A percentile compares a stretch with the other conserved stretches of the same genome.
Evolutionary conservation across 2,888 invertebrate species (phyloP).

Genomic region (Ormia ochracea): DNA sequence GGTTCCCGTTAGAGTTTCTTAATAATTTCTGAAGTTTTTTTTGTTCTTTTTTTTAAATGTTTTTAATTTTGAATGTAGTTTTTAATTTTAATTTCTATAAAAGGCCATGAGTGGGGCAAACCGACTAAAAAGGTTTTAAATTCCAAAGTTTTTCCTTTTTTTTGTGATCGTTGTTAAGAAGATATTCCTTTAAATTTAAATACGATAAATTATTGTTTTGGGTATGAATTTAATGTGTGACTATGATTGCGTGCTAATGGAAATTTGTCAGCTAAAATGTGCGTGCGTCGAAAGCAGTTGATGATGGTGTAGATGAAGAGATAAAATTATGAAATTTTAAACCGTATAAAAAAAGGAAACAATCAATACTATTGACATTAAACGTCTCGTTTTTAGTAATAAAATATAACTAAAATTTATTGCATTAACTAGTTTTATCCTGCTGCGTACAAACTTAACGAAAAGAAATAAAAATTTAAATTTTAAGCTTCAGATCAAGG

Average conservation of each 20-base stretch:
- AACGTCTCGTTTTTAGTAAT: conserved; percentile 6
- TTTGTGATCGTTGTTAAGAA: not conserved
- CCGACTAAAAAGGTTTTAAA: not conserved
- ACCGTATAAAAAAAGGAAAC: conserved; percentile 24
- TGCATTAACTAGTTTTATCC: conserved; percentile 14
- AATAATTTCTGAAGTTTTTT: too few species aligned
- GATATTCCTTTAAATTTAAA: not conserved
- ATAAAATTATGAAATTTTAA: conserved; percentile 53
- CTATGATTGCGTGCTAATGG: conserved; percentile 37
- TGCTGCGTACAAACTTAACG: not conserved
- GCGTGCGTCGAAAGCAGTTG: conserved; percentile 32
- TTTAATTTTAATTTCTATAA: too few species aligned
- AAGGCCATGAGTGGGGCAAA: too few species aligned
- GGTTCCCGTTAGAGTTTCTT: too few species aligned
- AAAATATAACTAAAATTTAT: conserved; percentile 34
- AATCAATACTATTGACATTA: conserved; percentile 9
- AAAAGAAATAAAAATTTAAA: not conserved
- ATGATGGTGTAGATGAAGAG: conserved; percentile 48
- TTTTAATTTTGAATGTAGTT: too few species aligned
- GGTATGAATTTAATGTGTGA: conserved; percentile 21
- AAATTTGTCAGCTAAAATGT: conserved; percentile 35
- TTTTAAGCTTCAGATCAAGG: conserved; percentile 23
- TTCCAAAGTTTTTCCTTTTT: not conserved
- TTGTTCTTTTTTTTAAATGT: too few species aligned
- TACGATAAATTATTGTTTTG: not conserved